Evolutionary conservation across 2,113 vertebrate genomes (phyloP), one percentile per base, ranked within the genome.

Genomic region (Turnix velox): DNA sequence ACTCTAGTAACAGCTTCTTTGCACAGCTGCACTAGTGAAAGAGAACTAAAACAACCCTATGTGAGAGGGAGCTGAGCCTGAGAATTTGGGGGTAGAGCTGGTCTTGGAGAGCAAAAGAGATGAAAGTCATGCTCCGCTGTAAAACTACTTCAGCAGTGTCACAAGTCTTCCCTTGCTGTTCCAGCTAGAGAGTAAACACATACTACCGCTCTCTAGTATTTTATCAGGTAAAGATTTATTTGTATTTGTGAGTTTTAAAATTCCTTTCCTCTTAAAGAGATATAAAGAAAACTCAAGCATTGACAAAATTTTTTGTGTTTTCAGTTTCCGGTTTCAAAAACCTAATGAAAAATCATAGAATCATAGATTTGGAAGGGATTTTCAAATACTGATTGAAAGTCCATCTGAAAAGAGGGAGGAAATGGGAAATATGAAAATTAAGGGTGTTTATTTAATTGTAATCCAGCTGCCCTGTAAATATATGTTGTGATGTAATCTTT

Each of bases 81-180:
- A 35, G 11, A 5, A 2, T 81, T 33, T 73, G 31, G 18, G 14
- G 22, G 54, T 39, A 54, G 43, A 6, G 7, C 1, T 74, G 35
- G 23, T 49, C 5, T 84, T 14, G 17, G 33, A 40, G 15, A 85
- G 3, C 4, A n/a, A n/a, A n/a, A n/a, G n/a, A n/a, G n/a, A n/a
- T n/a, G n/a, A n/a, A n/a, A n/a, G n/a, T n/a, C n/a, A n/a, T n/a
- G n/a, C 18, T 4, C 3, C 4, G 25, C 42, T 31, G 7, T 24
- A 75, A 63, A 82, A 68, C 8, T 19, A 7, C 6, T 39, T 51
- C 18, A 40, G 6, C 27, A 37, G 25, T 6, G 18, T 67, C 46
- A 7, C 5, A 42, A 1, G 3, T 5, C 33, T 43, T 58, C 24
- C 16, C 0, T 0, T 30, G 42, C 6, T 52, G 16, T 46, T 74